Base-by-base conservation (phyloP, 2,113 vertebrate genomes). In the Promerops cafer region DNA sequence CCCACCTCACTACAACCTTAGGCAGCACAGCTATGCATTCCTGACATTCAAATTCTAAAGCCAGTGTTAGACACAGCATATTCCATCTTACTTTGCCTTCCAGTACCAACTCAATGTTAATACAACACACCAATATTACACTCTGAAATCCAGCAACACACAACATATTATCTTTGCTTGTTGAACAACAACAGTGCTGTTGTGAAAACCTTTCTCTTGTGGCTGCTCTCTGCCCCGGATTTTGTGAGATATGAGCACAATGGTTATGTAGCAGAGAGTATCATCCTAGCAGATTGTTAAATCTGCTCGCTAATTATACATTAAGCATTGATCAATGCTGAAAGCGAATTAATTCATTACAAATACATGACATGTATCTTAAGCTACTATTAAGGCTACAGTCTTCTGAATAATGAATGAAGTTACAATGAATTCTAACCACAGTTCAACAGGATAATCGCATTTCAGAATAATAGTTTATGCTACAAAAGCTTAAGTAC, bases 381-480 rank as follows among this genome's bases (percentile, higher is more conserved):
- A 76, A 90, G 60, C 49, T 87, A 82, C 47, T 80, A 74, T 84
- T 87, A 94, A 89, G 50, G n/a, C 54, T 69, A 72, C 54, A n/a
- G 57, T 39, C 77, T 79, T 92, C 86, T 88, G 77, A 92, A 94
- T 92, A 95, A 92, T 83, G 50, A 86, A 87, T 90, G 40, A 94
- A 92, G 65, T 50, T 89, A 87, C 74, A 72, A 77, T 61, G 75
- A 89, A 57, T 74, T 85, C 74, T 72, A 93, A 92, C 60, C 54
- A 82, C 59, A 93, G 72, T 82, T 74, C 64, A 95, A 93, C 23
- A 69, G 54, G 44, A 77, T 82, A 92, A 93, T 74, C 61, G 27
- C n/a, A 79, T 93, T 90, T 94, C 64, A 96, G 79, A 86, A 60
- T 61, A 94, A 87, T 7, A 89, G 77, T 66, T 96, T 42, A 50